Percentiles rank a stretch among this genome's conserved stretches.
Conservation (phyloP, 2,888 invertebrate genomes). For the Pycnomerus fuliginosus region DNA sequence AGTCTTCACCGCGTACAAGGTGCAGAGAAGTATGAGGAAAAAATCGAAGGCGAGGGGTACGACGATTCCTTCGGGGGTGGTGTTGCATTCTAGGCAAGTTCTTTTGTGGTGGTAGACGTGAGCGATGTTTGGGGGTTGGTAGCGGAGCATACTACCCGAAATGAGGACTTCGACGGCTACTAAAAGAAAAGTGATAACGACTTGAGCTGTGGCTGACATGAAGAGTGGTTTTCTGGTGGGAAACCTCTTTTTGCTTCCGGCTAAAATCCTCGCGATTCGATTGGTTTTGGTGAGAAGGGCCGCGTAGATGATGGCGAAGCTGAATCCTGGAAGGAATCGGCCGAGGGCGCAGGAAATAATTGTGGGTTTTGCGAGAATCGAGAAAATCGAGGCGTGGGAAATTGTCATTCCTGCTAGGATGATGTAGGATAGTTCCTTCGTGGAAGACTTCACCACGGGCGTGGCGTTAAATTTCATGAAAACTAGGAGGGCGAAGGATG, state of each 20-base stretch:
- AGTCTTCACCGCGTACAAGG: constrained; percentile 74
- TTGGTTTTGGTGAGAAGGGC: constrained; percentile 76
- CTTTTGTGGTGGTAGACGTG: constrained; percentile 56
- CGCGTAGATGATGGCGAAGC: constrained; percentile 73
- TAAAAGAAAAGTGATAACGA: constrained; percentile 64
- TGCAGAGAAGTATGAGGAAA: constrained; percentile 70
- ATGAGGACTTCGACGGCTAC: constrained; percentile 68
- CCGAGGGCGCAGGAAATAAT: constrained; percentile 54
- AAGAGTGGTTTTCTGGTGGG: constrained; percentile 67
- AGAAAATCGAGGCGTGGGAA: constrained; percentile 63
- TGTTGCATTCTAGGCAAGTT: constrained; percentile 65
- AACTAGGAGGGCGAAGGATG: constrained; percentile 60
- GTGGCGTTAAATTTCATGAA: constrained; percentile 71
- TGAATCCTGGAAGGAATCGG: constrained; percentile 48
- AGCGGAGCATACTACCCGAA: constrained; percentile 60
- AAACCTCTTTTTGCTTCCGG: constrained; percentile 70
- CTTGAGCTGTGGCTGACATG: constrained; percentile 61
- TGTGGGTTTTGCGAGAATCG: constrained; percentile 65
- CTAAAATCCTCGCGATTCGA: constrained; percentile 72
- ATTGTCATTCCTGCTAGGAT: constrained; percentile 64
- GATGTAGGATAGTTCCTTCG: constrained; percentile 67
- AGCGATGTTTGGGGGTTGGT: constrained; percentile 61
- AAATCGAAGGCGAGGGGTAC: constrained; percentile 71
- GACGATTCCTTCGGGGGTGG: constrained; percentile 59
- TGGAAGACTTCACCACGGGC: constrained; percentile 73